Percentiles rank a stretch among this genome's conserved stretches.
phyloP scores from a whole-genome alignment of 2,888 invertebrate species.

The Pachliopta kotzebuea region DNA sequence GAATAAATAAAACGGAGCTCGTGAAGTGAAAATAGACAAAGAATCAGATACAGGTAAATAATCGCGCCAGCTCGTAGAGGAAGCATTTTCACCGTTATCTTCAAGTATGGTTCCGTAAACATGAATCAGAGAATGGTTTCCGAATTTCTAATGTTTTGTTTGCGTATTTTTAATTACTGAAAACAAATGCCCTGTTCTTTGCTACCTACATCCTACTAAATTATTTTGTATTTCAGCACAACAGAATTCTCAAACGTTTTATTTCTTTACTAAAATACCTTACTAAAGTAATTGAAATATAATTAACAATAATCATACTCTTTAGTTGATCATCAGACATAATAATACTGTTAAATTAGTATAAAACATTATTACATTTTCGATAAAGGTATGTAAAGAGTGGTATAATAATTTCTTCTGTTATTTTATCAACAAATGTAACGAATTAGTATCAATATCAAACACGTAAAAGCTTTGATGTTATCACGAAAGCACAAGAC shows the following conservation, averaged over 20 bases:
- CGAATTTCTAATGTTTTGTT: slow-evolving; percentile 1
- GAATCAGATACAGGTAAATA: slow-evolving; percentile 75
- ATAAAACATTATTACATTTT: no score
- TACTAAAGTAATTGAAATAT: no score
- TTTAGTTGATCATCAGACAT: no score
- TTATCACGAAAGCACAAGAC: slow-evolving; percentile 43
- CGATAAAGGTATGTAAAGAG: no score
- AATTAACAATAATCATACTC: neutral
- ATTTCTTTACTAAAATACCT: no score
- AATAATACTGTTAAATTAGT: no score
- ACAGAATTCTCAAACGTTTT: no score
- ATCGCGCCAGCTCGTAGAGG: slow-evolving; percentile 60
- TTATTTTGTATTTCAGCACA: neutral
- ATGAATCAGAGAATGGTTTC: slow-evolving; percentile 32
- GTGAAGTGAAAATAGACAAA: slow-evolving; percentile 76
- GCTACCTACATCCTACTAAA: neutral
- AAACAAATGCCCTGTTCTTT: neutral
- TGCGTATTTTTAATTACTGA: neutral
- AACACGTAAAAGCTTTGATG: neutral
- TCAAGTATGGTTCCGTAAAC: slow-evolving; percentile 45
- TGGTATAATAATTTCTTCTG: no score
- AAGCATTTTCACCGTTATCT: slow-evolving; percentile 60
- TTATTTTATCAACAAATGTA: no score
- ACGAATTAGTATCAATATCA: neutral
- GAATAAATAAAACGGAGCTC: slow-evolving; percentile 70